Evolutionary conservation across 2,888 invertebrate genomes (phyloP).

Genomic region (Alitta virens): DNA sequence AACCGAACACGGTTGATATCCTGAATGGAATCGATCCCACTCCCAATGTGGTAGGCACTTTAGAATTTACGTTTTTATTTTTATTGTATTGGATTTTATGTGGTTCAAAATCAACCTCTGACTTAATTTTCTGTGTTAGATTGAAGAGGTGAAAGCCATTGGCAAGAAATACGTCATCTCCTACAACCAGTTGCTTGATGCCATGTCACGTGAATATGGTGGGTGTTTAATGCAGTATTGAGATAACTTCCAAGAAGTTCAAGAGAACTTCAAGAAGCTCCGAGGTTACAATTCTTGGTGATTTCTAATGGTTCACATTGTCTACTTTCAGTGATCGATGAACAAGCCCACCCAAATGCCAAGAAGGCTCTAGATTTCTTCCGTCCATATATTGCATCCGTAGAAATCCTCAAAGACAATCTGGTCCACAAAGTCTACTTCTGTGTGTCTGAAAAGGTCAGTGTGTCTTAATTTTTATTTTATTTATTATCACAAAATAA

Average conservation of each 20-base stretch:
- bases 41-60: too few species aligned
- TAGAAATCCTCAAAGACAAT: slow-evolving; percentile 7
- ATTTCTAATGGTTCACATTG: too few species aligned
- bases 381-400: neutral
- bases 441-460: slow-evolving; percentile 3
- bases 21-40: too few species aligned
- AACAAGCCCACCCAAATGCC: neutral
- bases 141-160: neutral
- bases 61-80: too few species aligned
- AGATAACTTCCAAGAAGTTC: too few species aligned
- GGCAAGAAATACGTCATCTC: neutral
- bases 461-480: neutral
- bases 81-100: too few species aligned
- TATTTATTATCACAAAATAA: neutral
- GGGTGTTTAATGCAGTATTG: too few species aligned
- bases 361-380: slow-evolving; percentile 1
- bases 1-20: too few species aligned
- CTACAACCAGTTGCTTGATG: neutral
- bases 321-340: too few species aligned
- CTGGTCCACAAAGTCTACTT: slow-evolving; percentile 8
- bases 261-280: too few species aligned
- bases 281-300: too few species aligned
- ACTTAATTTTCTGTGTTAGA: neutral
- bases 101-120: too few species aligned
- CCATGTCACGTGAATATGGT: neutral